Percentiles rank a stretch among this genome's conserved stretches.
Conservation (phyloP, 1,140 invertebrate species). For the Caenorhabditis remanei region DNA sequence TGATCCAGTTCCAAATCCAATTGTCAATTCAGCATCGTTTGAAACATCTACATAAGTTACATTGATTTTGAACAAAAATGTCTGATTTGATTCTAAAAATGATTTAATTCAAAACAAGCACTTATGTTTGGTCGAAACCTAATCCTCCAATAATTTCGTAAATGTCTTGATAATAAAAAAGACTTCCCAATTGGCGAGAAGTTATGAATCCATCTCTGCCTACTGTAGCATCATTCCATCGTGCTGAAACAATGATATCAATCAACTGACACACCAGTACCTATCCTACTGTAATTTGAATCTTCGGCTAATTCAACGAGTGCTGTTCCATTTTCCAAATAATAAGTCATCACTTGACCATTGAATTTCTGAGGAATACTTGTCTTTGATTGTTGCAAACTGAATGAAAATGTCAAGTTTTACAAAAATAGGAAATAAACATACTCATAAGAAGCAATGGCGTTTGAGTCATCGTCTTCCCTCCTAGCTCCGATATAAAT, state of each 20-base stretch:
- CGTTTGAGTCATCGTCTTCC: background rate
- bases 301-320: constrained; percentile 1
- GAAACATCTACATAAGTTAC: background rate
- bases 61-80: background rate
- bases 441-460: constrained; percentile 6
- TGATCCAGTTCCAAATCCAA: background rate
- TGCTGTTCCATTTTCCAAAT: constrained; percentile 27
- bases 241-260: background rate
- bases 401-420: background rate
- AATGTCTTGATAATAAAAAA: background rate
- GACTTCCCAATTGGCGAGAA: background rate
- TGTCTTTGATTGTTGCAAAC: constrained; percentile 1
- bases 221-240: constrained; percentile 1
- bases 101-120: background rate
- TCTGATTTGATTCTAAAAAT: background rate
- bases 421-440: background rate
- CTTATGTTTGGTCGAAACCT: background rate
- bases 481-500: background rate
- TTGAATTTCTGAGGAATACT: constrained; percentile 41
- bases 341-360: background rate
- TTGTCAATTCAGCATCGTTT: background rate
- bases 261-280: background rate
- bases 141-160: constrained; percentile 2
- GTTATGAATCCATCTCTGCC: constrained; percentile 21
- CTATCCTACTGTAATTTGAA: background rate